Conservation (phyloP, 2,888 invertebrate genomes). For the Sylvicola fuscatus region DNA sequence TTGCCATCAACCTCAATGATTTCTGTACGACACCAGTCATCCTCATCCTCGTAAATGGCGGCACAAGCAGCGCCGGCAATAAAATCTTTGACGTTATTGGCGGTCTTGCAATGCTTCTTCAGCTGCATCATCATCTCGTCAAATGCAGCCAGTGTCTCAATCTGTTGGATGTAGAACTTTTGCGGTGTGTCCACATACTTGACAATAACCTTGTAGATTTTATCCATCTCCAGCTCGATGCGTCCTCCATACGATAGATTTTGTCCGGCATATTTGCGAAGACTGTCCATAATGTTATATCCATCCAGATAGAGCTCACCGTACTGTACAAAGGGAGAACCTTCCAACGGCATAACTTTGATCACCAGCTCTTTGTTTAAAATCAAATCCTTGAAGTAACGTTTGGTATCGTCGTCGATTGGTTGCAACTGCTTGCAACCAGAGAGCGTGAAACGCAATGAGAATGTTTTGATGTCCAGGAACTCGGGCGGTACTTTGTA, state of each 20-base stretch:
- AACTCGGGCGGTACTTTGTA: conserved; percentile 55
- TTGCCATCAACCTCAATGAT: conserved; percentile 39
- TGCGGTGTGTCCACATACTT: conserved; percentile 34
- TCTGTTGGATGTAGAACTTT: conserved; percentile 53
- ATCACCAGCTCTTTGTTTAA: conserved; percentile 39
- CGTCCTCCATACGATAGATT: too few relatives aligned
- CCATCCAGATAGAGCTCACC: conserved; percentile 44
- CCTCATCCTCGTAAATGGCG: conserved; percentile 60
- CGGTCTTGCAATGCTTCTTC: conserved; percentile 34
- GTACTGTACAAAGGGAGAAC: conserved; percentile 50
- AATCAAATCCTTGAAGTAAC: conserved; percentile 48
- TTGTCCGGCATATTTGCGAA: conserved; percentile 12
- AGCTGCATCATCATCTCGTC: conserved; percentile 46
- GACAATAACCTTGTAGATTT: conserved; percentile 13
- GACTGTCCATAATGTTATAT: conserved; percentile 35
- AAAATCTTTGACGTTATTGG: conserved; percentile 26
- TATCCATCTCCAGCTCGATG: too few relatives aligned
- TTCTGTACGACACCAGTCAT: conserved; percentile 80
- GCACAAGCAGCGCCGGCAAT: conserved; percentile 45
- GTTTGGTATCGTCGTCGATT: conserved; percentile 36
- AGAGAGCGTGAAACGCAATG: conserved; percentile 50
- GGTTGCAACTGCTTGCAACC: conserved; percentile 41
- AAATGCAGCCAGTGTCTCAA: conserved; percentile 35
- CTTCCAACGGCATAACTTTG: conserved; percentile 45
- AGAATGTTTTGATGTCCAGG: conserved; percentile 50